phyloP scores from a whole-genome alignment of 2,888 invertebrate species.

The Megalurothrips usitatus region DNA sequence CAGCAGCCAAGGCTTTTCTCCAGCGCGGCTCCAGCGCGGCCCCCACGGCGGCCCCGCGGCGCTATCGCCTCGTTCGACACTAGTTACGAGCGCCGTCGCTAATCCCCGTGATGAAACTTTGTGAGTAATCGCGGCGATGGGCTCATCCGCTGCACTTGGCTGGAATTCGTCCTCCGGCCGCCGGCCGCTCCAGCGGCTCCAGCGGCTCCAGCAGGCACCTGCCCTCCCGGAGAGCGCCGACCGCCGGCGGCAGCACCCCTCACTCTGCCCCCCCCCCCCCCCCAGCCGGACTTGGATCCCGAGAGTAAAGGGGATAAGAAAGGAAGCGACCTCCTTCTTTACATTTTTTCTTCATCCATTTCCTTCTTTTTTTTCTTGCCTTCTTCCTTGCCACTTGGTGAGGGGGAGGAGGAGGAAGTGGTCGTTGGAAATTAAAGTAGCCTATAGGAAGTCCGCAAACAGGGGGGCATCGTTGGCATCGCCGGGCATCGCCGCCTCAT shows the following conservation, averaged over 20 bases:
- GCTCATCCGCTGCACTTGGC: background rate
- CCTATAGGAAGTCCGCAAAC: constrained; percentile 8
- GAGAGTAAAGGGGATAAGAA: background rate
- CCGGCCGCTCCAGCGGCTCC: no score
- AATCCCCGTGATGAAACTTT: constrained; percentile 1
- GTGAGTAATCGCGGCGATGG: background rate
- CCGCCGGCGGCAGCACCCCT: no score
- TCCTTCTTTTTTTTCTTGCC: background rate
- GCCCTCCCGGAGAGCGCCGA: no score
- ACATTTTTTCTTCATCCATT: background rate
- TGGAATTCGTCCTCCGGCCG: no score
- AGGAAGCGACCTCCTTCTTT: background rate
- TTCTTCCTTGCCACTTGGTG: background rate
- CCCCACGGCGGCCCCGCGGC: background rate
- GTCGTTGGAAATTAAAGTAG: constrained; percentile 9
- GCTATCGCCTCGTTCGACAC: background rate
- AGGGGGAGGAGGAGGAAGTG: background rate
- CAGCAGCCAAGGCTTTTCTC: background rate
- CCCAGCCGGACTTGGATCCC: no score
- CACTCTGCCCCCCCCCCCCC: no score
- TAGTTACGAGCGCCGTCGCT: background rate
- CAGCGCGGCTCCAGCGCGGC: background rate
- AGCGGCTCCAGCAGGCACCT: no score
- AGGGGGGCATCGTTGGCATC: no score
- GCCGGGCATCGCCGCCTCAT: background rate